A percentile compares a stretch with the other conserved stretches of the same genome.
Conservation (phyloP, 2,113 vertebrate genomes). For the Eptesicus fuscus region DNA sequence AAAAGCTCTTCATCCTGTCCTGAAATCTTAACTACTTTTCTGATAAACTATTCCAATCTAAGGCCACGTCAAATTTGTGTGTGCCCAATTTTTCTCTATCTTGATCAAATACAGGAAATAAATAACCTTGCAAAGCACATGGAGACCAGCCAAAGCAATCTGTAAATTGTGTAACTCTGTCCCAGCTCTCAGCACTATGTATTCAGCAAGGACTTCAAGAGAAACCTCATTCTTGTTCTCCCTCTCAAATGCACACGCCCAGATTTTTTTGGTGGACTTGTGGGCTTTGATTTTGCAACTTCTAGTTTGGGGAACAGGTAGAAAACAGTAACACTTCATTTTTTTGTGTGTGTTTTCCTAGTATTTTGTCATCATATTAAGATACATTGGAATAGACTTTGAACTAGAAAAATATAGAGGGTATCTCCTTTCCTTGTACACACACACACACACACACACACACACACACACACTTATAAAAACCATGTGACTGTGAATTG, state of each 20-base stretch:
- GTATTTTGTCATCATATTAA: background rate
- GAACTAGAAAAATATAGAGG: background rate
- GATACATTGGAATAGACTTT: background rate
- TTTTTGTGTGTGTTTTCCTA: background rate
- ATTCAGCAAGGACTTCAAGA: slow-evolving; percentile 47
- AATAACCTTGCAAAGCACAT: slow-evolving; percentile 50
- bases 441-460: no score
- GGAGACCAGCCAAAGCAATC: slow-evolving; percentile 56
- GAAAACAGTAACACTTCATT: slow-evolving; percentile 36
- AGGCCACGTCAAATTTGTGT: slow-evolving; percentile 49
- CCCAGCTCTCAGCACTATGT: slow-evolving; percentile 17
- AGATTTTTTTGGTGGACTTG: background rate
- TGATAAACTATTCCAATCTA: slow-evolving; percentile 54
- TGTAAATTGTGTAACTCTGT: slow-evolving; percentile 48
- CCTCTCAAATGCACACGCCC: slow-evolving; percentile 38
- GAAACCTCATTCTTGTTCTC: slow-evolving; percentile 38
- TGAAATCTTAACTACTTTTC: slow-evolving; percentile 47
- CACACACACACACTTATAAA: background rate
- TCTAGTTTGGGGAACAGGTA: slow-evolving; percentile 17
- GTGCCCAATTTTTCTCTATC: slow-evolving; percentile 56
- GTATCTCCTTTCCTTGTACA: background rate
- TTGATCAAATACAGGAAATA: slow-evolving; percentile 73
- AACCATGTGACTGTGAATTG: background rate
- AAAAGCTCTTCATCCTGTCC: slow-evolving; percentile 30
- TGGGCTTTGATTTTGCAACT: slow-evolving; percentile 48